Conservation (phyloP, 1,140 invertebrate species). For the Acromyrmex charruanus region DNA sequence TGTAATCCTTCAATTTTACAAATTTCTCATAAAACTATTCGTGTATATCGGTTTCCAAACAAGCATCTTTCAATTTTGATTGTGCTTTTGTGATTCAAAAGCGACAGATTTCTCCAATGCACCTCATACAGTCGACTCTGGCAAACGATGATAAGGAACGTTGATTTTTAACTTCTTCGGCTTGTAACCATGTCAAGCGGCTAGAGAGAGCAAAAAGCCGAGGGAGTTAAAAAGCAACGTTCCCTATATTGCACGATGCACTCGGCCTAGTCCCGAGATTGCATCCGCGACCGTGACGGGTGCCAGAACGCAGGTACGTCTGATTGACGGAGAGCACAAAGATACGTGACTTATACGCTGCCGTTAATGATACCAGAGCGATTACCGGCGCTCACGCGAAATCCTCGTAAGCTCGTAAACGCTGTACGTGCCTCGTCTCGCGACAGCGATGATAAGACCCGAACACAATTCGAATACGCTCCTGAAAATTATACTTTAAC, state of each 20-base stretch:
- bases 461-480: conserved; percentile 33
- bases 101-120: background rate
- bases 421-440: conserved; percentile 28
- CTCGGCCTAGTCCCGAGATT: conserved; percentile 33
- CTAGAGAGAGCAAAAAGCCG: background rate
- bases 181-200: too few relatives aligned
- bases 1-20: background rate
- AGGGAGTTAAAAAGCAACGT: conserved; percentile 25
- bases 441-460: conserved; percentile 46
- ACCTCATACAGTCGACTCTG: background rate
- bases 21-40: background rate
- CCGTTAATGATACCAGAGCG: conserved; percentile 70
- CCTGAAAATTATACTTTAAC: conserved; percentile 58
- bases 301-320: conserved; percentile 39
- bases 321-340: conserved; percentile 48
- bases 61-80: background rate
- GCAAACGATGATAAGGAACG: background rate
- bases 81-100: background rate
- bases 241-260: conserved; percentile 35
- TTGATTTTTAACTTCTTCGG: too few relatives aligned
- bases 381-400: conserved; percentile 71
- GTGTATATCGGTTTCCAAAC: background rate
- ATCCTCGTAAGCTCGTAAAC: conserved; percentile 73
- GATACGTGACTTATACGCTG: conserved; percentile 66
- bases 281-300: conserved; percentile 49